Evolutionary conservation across 2,113 vertebrate species (phyloP).

Genomic region (Sphaerodactylus townsendi): DNA sequence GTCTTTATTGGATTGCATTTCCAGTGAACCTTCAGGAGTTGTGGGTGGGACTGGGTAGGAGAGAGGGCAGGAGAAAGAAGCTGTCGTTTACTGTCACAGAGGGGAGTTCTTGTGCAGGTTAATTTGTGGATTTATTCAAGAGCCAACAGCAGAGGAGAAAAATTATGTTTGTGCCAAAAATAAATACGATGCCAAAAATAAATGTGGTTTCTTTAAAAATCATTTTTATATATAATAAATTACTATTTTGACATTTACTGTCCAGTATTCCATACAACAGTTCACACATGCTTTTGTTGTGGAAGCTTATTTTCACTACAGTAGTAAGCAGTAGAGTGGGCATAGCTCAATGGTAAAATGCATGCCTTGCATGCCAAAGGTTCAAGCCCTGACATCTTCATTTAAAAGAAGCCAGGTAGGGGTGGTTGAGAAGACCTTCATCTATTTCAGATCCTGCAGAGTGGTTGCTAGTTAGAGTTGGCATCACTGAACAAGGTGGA

Average conservation of each 20-base stretch:
- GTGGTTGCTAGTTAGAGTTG: too few species aligned
- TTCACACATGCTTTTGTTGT: not conserved
- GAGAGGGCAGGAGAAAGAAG: not conserved
- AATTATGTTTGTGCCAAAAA: not conserved
- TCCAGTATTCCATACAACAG: not conserved
- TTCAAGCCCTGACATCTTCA: too few species aligned
- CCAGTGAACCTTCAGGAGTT: too few species aligned
- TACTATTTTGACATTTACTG: not conserved
- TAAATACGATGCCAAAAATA: not conserved
- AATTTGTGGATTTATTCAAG: not conserved
- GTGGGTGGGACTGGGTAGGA: not conserved
- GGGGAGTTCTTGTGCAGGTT: constrained; percentile 13
- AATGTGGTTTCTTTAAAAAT: not conserved
- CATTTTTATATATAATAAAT: not conserved
- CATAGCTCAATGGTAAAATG: too few species aligned
- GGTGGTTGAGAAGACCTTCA: too few species aligned
- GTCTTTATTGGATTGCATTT: too few species aligned
- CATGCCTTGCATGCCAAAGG: too few species aligned
- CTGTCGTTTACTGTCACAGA: not conserved
- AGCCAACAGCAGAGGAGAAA: not conserved
- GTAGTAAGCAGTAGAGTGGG: not conserved
- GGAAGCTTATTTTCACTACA: not conserved
- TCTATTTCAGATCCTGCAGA: too few species aligned
- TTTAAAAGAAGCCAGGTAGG: too few species aligned
- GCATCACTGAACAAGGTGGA: too few species aligned